Evolutionary conservation across 2,888 invertebrate species (phyloP), one percentile per base, ranked within the genome.

Genomic region (Tetramorium bicarinatum): DNA sequence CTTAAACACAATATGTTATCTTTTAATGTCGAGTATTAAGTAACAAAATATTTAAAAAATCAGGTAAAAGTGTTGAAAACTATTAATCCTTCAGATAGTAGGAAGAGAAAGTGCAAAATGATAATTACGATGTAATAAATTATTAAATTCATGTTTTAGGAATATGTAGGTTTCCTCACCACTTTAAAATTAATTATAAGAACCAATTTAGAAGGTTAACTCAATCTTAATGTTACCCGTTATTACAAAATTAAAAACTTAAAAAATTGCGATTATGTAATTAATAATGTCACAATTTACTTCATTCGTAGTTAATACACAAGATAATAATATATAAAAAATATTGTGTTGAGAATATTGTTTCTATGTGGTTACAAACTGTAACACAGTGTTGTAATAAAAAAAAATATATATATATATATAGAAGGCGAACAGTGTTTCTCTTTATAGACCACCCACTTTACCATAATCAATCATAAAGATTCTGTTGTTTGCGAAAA

Each of bases 131-230:
- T 25, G 38, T 56, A 61, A 18, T 25, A 13, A 25, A 61, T 77
- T n/a, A 29, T 81, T 74, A 75, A 64, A 64, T 80, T 52, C 44
- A 74, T 67, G 49, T 82, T 83, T 87, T 90, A 88, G 92, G 94
- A 94, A 94, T 94, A 95, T 94, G 94, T 94, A 95, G 92, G 94
- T 95, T 94, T 95, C 94, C 94, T 94, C 94, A 87, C 92, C 87
- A 90, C 88, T 71, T 91, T 84, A 89, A 89, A 91, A 91, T 88
- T 88, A 91, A 91, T 86, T 59, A 87, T 85, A 85, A 80, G 82
- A 91, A 90, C 88, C 74, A 90, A 90, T 86, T 87, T 90, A 90
- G 89, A 86, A 87, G 86, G 25, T 87, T 88, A 91, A 90, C 25
- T 79, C 71, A 86, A 81, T 82, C 64, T 83, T 87, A 87, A 61